A percentile compares a stretch with the other conserved stretches of the same genome.
Evolutionary conservation across 92 coral and sea anemone genomes (phyloP).

Genomic region (Paragorgia papillata): DNA sequence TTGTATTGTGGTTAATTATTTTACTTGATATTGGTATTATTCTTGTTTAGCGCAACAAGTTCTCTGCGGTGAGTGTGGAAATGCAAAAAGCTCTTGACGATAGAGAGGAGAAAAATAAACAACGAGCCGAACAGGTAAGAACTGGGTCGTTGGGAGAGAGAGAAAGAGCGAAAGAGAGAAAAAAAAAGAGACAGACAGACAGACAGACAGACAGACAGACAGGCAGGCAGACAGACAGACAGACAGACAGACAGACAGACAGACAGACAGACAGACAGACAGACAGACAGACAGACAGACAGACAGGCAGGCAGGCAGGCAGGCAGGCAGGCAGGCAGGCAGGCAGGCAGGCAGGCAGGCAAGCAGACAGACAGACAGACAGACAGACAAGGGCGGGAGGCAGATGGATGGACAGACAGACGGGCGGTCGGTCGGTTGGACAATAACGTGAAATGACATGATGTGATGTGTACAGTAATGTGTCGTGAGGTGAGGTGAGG

Average conservation of each 20-base stretch:
- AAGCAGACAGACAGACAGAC: not conserved
- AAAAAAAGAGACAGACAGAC: not conserved
- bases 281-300: not conserved
- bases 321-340: not conserved
- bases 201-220: not conserved
- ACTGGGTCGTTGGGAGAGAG: not conserved
- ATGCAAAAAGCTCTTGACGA: slow-evolving; percentile 31
- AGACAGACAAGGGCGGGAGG: not conserved
- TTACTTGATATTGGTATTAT: not conserved
- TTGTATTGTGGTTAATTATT: no score
- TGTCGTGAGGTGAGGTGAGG: no score
- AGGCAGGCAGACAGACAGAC: no score
- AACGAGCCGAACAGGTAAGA: slow-evolving; percentile 1
- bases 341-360: not conserved
- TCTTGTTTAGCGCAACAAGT: slow-evolving; percentile 25
- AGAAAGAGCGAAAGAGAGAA: not conserved
- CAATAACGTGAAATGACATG: no score
- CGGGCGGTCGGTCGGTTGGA: not conserved
- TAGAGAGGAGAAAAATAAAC: not conserved
- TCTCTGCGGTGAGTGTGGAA: slow-evolving; percentile 24
- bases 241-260: no score
- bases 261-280: no score
- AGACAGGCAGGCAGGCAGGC: not conserved
- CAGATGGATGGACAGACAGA: not conserved
- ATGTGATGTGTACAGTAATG: no score